phyloP scores from a whole-genome alignment of 2,797 vertebrate genomes.

The Corythornis leucogaster region DNA sequence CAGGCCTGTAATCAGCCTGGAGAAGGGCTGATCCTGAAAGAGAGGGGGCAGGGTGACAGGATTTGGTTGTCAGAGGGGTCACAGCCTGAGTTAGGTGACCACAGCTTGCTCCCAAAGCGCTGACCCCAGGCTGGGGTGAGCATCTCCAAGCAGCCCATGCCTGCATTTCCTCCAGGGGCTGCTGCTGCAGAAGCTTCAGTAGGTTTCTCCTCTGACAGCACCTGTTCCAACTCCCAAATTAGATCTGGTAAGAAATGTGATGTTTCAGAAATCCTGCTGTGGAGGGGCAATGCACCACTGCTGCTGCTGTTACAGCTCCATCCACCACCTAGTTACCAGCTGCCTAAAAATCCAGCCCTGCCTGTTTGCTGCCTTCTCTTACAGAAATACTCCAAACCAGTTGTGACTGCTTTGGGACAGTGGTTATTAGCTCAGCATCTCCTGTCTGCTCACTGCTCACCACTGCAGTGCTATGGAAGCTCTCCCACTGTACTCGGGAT shows the following conservation, averaged over 20 bases:
- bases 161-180: neutral
- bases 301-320: neutral
- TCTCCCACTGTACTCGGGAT: fast-evolving
- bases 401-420: neutral
- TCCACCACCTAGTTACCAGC: neutral
- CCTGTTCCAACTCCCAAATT: neutral
- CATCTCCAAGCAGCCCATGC: neutral
- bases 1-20: conserved; percentile 8
- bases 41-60: neutral
- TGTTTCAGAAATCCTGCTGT: neutral
- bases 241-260: neutral
- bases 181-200: neutral
- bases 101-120: fast-evolving
- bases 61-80: neutral
- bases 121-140: neutral
- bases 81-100: neutral
- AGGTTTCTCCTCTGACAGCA: neutral
- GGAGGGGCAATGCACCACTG: fast-evolving
- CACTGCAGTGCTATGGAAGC: neutral
- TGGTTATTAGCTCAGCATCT: neutral
- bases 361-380: neutral
- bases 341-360: neutral
- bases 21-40: neutral
- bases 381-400: neutral
- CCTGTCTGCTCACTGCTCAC: neutral